A percentile compares a stretch with the other conserved stretches of the same genome.
Conservation (phyloP, 2,888 invertebrate species). For the Biston stratarius region DNA sequence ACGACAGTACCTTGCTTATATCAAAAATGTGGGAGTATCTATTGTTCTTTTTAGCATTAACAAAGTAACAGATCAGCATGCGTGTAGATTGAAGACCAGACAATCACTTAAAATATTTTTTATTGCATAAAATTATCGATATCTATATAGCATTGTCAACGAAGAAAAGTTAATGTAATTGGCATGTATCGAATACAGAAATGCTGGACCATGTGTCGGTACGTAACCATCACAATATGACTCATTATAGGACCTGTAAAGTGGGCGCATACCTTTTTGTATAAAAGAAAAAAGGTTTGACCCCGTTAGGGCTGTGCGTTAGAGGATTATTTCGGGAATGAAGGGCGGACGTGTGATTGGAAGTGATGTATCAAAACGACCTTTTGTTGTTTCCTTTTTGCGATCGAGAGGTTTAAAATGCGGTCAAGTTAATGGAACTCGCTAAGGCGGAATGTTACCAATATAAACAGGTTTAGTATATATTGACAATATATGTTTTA, state of each 20-base stretch:
- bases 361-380: slow-evolving; percentile 33
- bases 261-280: slow-evolving; percentile 8
- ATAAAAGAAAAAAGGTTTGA: slow-evolving; percentile 29
- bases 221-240: slow-evolving; percentile 8
- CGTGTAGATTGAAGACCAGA: too few relatives aligned
- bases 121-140: too few relatives aligned
- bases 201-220: slow-evolving; percentile 4
- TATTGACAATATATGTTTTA: too few relatives aligned
- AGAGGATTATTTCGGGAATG: slow-evolving; percentile 34
- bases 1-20: too few relatives aligned
- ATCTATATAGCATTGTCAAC: neutral
- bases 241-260: slow-evolving; percentile 4
- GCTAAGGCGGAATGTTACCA: neutral
- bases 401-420: slow-evolving; percentile 32
- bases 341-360: slow-evolving; percentile 36
- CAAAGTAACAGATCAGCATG: too few relatives aligned
- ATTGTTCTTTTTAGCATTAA: too few relatives aligned
- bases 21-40: too few relatives aligned
- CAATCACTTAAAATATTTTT: neutral
- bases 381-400: slow-evolving; percentile 31
- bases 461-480: neutral
- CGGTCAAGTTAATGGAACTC: slow-evolving; percentile 23
- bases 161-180: neutral
- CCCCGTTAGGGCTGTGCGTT: slow-evolving; percentile 20
- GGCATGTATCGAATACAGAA: neutral